phyloP scores from a whole-genome alignment of 2,888 invertebrate species.

The Limenitis camilla region DNA sequence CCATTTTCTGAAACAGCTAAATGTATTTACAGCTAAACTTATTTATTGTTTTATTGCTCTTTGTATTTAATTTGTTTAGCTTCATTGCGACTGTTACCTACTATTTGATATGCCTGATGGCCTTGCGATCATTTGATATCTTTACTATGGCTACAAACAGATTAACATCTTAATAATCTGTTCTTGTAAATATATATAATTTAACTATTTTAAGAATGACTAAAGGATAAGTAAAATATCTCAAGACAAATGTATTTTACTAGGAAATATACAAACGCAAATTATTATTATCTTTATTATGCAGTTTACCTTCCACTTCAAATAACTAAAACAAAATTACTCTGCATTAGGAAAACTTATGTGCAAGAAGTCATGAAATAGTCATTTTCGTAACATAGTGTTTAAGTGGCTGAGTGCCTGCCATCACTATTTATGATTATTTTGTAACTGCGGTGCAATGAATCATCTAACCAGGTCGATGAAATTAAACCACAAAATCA shows the following conservation, averaged over 20 bases:
- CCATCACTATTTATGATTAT: slow-evolving; percentile 29
- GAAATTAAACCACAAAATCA: slow-evolving; percentile 47
- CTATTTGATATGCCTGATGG: not conserved
- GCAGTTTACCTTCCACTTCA: slow-evolving; percentile 1
- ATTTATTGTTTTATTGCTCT: no score
- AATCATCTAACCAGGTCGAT: slow-evolving; percentile 4
- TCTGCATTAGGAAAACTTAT: slow-evolving; percentile 46
- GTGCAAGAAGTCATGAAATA: slow-evolving; percentile 31
- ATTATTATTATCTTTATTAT: not conserved
- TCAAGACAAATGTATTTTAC: no score
- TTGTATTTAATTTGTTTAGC: no score
- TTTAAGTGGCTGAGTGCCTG: no score
- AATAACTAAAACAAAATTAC: slow-evolving; percentile 1
- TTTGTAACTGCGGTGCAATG: slow-evolving; percentile 22
- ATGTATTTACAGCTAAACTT: no score
- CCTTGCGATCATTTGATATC: not conserved
- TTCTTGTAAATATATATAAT: not conserved
- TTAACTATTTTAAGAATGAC: not conserved
- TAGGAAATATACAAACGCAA: no score
- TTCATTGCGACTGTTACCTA: not conserved
- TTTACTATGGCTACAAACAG: not conserved
- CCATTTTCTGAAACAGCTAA: no score
- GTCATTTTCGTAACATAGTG: slow-evolving; percentile 27
- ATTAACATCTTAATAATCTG: not conserved
- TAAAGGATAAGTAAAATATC: no score